Base-by-base conservation (phyloP, 2,797 vertebrate genomes). In the Micrastur ruficollis region DNA sequence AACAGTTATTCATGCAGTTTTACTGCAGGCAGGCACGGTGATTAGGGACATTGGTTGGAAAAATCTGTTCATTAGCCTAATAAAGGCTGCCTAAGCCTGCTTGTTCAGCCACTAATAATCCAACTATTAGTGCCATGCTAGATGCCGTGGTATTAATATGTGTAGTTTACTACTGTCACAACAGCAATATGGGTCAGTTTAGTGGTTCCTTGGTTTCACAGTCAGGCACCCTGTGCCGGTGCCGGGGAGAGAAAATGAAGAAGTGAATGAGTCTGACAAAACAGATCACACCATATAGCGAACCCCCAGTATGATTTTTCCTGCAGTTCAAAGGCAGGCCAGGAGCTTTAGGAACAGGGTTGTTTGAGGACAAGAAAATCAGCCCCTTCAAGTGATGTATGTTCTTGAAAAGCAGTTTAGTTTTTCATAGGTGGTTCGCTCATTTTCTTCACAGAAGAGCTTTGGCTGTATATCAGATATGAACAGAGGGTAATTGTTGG, bases 371-470 rank as follows among this genome's bases (percentile, higher is more conserved):
- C 98, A 98, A 96, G 97, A 86, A 97, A 97, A 97, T 20, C 83
- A 97, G 59, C 83, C 79, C 84, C 94, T 97, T 96, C 81, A 86
- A 90, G 93, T 92, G 95, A 98, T 97, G 95, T 94, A 97, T 98
- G 97, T 97, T 98, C 97, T 98, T 98, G 98, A 98, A 98, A 98
- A 98, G 98, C 96, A 97, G 94, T 98, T 97, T 96, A 96, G 97
- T 97, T 98, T 78, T 97, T 96, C 97, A 96, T 68, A 96, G 96
- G 95, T 98, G 75, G 91, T 91, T 98, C n/a, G 2, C 88, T 63
- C 25, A 13, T 95, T 96, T 95, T 88, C 87, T 74, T 92, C 94
- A 93, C 90, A 96, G 97, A 97, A 92, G 92, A 23, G 13, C 93
- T 93, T 97, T 98, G 98, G 97, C 97, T 89, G 86, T 93, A 46